Evolutionary conservation across 2,113 vertebrate species (phyloP), one percentile per base, ranked within the genome.

Genomic region (Tringa solitaria): DNA sequence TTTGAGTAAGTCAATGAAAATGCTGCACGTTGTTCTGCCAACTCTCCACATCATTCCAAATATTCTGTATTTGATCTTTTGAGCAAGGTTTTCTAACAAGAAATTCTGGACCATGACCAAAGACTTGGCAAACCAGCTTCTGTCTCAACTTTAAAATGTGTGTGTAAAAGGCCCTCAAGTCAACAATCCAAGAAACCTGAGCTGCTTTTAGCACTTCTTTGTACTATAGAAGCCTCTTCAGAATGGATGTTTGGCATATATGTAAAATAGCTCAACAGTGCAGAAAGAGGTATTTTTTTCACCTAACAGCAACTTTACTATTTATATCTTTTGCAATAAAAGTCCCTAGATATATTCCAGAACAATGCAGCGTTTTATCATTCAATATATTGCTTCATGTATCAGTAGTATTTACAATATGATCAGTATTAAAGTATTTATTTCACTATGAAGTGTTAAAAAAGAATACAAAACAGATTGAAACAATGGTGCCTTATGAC

Each of bases 401-500:
- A 96, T 87, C 95, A 91, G 86, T 96, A 84, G 95, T 97, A 94
- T 87, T 97, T 97, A 97, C 97, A 96, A 51, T 97, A 98, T 95
- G 95, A 97, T 92, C 89, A 95, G 93, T 93, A 97, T 97, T 97
- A 96, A 65, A 26, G 39, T 98, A 98, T 98, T 98, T 98, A 98
- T 98, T 98, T 98, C 89, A 97, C 87, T 98, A 92, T 97, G 95
- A 95, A 97, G 93, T 95, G 91, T 97, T 95, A 90, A 93, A 97
- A 97, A 74, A 85, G n/a, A 93, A 94, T 96, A 78, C 43, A 54
- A 95, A 96, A 70, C 87, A 85, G 76, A 69, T 91, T 97, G 94
- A 96, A 96, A 87, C 93, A 95, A 39, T 96, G 97, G 98, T 98
- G 98, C 98, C 98, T 98, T 98, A 96, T 14, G 96, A 97, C 82